Base-by-base conservation (phyloP, 2,888 invertebrate species). In the Cheilosia scutellata region DNA sequence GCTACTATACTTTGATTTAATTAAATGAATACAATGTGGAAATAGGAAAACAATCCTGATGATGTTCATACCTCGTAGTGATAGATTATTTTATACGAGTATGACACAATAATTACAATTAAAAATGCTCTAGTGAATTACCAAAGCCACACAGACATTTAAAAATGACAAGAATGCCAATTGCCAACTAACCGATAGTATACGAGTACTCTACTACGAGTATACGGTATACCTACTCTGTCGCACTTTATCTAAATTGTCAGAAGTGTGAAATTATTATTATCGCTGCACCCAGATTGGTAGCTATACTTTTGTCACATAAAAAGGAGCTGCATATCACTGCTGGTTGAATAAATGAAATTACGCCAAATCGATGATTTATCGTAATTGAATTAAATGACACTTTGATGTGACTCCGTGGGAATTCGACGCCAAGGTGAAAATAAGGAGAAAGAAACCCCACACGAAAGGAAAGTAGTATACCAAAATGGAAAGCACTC, bases 381-480 rank as follows among this genome's bases (percentile, higher is more conserved):
- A 86, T 86, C 71, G 80, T 80, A 86, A 86, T 86, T 86, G 86
- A 80, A 86, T 86, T 76, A 72, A 51, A 80, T 86, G 86, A 80
- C 75, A 80, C 80, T 63, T 76, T 76, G 75, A 76, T 80, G 86
- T 76, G 86, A 86, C 76, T 80, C 66, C 86, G 86, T 86, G 86
- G 80, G 86, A 86, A 86, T 80, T 86, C 40, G 20, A 55, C 76
- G 37, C 76, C 86, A 80, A 86, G 86, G 76, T 80, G 86, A 86
- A 86, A 72, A 84, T 60, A 70, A 40, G 62, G 75, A 84, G 75
- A 84, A 84, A 75, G 74, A 78, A 53, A 63, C 57, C 74, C 83
- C 79, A 62, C 77, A 75, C 70, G 55, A 86, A 86, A 86, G 71
- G 86, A 86, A 86, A 86, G 86, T 80, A 55, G 53, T 57, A 37